Evolutionary conservation across 2,888 invertebrate genomes (phyloP), one percentile per base, ranked within the genome.

Genomic region (Pristionchus japonicus): DNA sequence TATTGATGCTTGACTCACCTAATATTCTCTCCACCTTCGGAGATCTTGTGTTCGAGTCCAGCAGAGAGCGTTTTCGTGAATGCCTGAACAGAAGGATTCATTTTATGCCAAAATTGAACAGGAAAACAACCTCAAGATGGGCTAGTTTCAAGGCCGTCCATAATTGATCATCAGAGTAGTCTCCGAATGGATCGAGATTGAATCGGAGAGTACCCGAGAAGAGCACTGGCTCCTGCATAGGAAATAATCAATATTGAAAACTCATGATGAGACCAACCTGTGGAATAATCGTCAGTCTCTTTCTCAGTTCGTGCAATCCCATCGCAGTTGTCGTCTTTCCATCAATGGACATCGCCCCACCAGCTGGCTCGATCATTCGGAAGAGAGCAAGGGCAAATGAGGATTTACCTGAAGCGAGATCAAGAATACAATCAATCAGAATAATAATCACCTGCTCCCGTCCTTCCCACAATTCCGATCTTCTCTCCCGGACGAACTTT

Each of bases 381-480:
- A 98, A 98, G 64, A 98, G 96, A 0, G 97, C 96, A 84, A 97
- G 95, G 4, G 97, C 97, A 94, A 98, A 96, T 91, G 97, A 97
- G 87, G 97, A 97, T 95, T 98, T 98, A 92, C 98, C 98, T 92
- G 89, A 23, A 88, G 83, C 43, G 43, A 43, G n/a, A 43, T 43
- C 6, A 43, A 43, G 6, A 9, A 43, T 43, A 43, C 6, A 43
- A n/a, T n/a, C n/a, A n/a, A n/a, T n/a, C n/a, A n/a, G n/a, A n/a
- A n/a, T n/a, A n/a, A n/a, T n/a, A n/a, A 88, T 86, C 70, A 90
- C 93, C 93, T n/a, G 94, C 93, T 88, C 94, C 94, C 15, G 94
- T 94, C 64, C 94, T 89, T 49, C 94, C 94, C 3, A 94, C 94
- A 82, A 94, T 93, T 74, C 94, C 94, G 37, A 95, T 95, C 96